These are phyloP conservation scores for Magallana ariakensis DNA, from an alignment of 1,140 invertebrate genomes.

Conservation along the genomic window DNA sequence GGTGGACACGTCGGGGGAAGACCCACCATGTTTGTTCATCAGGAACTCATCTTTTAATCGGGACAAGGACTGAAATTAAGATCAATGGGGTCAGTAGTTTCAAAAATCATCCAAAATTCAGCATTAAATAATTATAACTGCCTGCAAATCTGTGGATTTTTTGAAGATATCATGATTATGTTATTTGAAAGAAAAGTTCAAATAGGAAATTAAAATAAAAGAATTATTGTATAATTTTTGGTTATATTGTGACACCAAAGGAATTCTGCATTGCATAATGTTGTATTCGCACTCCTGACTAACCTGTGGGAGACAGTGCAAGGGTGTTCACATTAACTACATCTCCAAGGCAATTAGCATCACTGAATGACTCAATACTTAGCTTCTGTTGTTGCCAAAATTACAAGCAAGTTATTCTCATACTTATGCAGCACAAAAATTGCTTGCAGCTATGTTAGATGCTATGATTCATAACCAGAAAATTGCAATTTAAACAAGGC, in stretches of 20 bases:
- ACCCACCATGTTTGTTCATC: constrained; percentile 90
- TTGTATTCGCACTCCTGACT: constrained; percentile 3
- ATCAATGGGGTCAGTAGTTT: background rate
- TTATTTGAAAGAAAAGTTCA: background rate
- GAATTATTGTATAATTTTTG: too few relatives aligned
- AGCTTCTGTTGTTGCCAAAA: constrained; percentile 26
- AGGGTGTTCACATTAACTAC: constrained; percentile 32
- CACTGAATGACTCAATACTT: constrained; percentile 31
- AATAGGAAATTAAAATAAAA: background rate
- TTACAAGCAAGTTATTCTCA: constrained; percentile 16
- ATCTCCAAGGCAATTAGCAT: constrained; percentile 36
- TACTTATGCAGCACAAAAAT: constrained; percentile 28
- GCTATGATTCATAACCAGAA: constrained; percentile 36
- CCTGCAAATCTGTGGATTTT: too few relatives aligned
- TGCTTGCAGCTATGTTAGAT: constrained; percentile 33
- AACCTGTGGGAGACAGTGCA: constrained; percentile 21
- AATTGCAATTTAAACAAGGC: constrained; percentile 32
- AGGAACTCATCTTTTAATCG: constrained; percentile 94
- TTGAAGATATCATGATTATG: too few relatives aligned
- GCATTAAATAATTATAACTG: too few relatives aligned
- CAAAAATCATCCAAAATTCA: background rate
- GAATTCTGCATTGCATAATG: background rate
- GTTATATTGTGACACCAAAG: too few relatives aligned
- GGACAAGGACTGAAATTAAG: constrained; percentile 85
- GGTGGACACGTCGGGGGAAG: constrained; percentile 90